Base-by-base conservation (phyloP, 2,113 vertebrate species). In the Irena cyanogastra region DNA sequence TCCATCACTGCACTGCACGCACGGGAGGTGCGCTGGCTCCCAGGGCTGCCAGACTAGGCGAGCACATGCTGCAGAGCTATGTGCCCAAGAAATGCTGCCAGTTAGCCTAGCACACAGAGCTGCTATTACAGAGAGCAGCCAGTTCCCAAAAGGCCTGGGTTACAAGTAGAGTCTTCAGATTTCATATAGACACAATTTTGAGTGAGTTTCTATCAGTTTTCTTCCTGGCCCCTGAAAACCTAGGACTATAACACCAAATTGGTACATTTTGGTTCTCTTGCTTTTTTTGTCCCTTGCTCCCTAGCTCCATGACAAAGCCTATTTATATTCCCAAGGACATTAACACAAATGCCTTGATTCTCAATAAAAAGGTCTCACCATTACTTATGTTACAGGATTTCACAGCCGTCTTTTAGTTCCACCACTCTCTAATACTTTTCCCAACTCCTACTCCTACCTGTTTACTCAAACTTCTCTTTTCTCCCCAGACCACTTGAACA, bases 1-100 rank as follows among this genome's bases (percentile, higher is more conserved):
- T 59, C 35, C 1, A 4, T 5, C 6, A 0, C 18, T 53, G 21
- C 54, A 41, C 35, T 9, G 24, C 6, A 0, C 2, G 27, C 30
- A 30, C 30, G 30, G 71, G 10, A 45, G 22, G 10, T 41, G 39
- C 22, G 4, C 15, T 19, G 33, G 27, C 33, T 66, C 37, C 0
- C 0, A 61, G 47, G 7, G 28, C 2, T 37, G 52, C 65, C 75
- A 50, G 33, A 26, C 28, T 19, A 33, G 16, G 28, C 35, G 13
- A 53, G 45, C 1, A 2, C 28, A 18, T 3, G 7, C 61, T 53
- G 41, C 45, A 88, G 35, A 70, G 41, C 21, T 60, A 44, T 45
- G 16, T 11, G 21, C 13, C n/a, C 21, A 50, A 33, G 28, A 45
- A 71, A 71, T 16, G 3, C 30, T 66, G 68, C 22, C 52, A 26